Base-by-base conservation (phyloP, 2,113 vertebrate species). In the Ahaetulla prasina region DNA sequence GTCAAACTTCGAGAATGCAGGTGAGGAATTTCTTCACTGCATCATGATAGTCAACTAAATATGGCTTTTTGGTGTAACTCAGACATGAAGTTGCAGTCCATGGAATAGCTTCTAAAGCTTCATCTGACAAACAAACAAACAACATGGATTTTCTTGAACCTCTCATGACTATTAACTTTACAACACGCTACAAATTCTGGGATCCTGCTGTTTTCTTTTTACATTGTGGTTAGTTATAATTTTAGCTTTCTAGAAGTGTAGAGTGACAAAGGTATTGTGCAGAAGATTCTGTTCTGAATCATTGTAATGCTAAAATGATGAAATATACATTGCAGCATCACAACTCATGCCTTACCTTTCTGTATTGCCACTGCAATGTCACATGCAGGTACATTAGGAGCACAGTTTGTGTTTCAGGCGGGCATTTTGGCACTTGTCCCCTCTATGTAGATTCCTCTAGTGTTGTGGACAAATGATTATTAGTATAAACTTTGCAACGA, bases 241-340 rank as follows among this genome's bases (percentile, higher is more conserved):
- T 80, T 93, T 93, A 93, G 11, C 74, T 94, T 84, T 84, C 10
- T 90, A 90, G 89, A 90, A 90, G 68, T 54, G 35, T 52, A 85
- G 23, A 54, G 50, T 54, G 18, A 90, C 8, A 45, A 9, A 22
- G 35, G 2, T 80, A 80, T 22, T 80, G 35, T 80, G 35, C 18
- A 80, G 35, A 43, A 22, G 18, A 18, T 8, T 43, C 35, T 39
- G 35, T 80, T 22, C 74, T 39, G 7, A 80, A 43, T 22, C 74
- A 39, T 39, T 22, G 74, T 80, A 22, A 39, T 80, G 35, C 35
- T 80, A 8, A 80, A 43, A 80, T 80, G 18, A 43, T 43, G 35
- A 43, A 43, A 80, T 80, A 43, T 22, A 35, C 7, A 80, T 39
- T 80, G 18, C 16, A 9, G 18, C 35, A 39, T 43, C 35, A 22